phyloP scores from a whole-genome alignment of 2,888 invertebrate species.

The Hirtodrosophila trivittata region DNA sequence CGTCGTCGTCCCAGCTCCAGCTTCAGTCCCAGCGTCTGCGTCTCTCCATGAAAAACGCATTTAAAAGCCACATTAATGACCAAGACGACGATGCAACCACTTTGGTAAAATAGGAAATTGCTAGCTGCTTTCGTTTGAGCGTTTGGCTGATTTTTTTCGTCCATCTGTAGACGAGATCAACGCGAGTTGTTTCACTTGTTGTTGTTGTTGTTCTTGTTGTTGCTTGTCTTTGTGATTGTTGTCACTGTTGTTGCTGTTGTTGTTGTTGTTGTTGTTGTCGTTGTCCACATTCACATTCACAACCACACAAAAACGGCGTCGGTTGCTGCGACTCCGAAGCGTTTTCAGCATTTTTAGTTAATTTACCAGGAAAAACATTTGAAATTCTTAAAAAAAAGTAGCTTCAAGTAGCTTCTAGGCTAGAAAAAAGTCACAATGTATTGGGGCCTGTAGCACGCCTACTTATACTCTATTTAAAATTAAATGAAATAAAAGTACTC shows the following conservation, averaged over 20 bases:
- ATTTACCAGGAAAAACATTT: slow-evolving; percentile 83
- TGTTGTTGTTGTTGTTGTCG: slow-evolving; percentile 17
- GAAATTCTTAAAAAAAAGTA: slow-evolving; percentile 81
- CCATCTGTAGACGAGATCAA: slow-evolving; percentile 58
- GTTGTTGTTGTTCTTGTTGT: neutral
- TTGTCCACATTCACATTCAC: slow-evolving; percentile 27
- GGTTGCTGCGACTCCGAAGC: slow-evolving; percentile 54
- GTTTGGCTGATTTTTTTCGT: slow-evolving; percentile 69
- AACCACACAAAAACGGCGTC: slow-evolving; percentile 67
- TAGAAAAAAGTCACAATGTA: slow-evolving; percentile 55
- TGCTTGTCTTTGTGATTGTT: slow-evolving; percentile 3
- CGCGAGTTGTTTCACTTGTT: slow-evolving; percentile 33
- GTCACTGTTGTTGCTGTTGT: slow-evolving; percentile 20
- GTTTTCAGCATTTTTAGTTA: slow-evolving; percentile 83
- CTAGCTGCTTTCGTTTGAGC: slow-evolving; percentile 72
- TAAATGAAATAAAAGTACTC: too few relatives aligned
- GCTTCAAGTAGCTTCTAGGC: slow-evolving; percentile 62
- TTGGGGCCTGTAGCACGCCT: slow-evolving; percentile 45
- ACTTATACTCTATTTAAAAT: slow-evolving; percentile 53
- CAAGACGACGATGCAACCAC: slow-evolving; percentile 68
- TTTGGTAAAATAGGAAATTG: slow-evolving; percentile 83
- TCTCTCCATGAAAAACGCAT: slow-evolving; percentile 76
- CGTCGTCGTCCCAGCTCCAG: slow-evolving; percentile 40
- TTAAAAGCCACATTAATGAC: slow-evolving; percentile 82
- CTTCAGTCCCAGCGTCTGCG: slow-evolving; percentile 9